A percentile compares a stretch with the other conserved stretches of the same genome.
phyloP scores from a whole-genome alignment of 2,888 invertebrate species.

The Laspeyria flexula region DNA sequence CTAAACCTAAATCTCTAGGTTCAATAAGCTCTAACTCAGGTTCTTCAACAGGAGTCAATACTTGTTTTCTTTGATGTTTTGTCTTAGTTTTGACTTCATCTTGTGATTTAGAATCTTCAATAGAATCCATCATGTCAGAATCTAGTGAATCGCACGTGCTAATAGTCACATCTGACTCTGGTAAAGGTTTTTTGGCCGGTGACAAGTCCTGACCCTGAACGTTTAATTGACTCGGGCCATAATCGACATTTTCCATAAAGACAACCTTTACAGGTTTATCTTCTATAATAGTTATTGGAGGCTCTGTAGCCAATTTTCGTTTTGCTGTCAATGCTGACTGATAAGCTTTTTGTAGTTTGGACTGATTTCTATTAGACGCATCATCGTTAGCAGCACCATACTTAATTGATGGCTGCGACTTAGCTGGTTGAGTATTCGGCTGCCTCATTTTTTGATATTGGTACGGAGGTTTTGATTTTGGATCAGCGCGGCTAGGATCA shows the following conservation, averaged over 20 bases:
- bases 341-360: constrained; percentile 77
- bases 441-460: constrained; percentile 53
- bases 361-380: constrained; percentile 64
- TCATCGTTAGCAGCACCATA: constrained; percentile 52
- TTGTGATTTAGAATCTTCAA: constrained; percentile 58
- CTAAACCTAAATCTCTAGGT: constrained; percentile 69
- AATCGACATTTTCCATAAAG: constrained; percentile 69
- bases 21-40: constrained; percentile 80
- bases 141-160: constrained; percentile 67
- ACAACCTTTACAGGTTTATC: constrained; percentile 81
- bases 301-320: constrained; percentile 58
- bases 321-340: constrained; percentile 75
- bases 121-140: constrained; percentile 61
- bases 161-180: constrained; percentile 49
- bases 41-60: constrained; percentile 76
- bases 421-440: constrained; percentile 48
- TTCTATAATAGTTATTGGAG: constrained; percentile 75
- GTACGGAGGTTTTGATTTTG: constrained; percentile 58
- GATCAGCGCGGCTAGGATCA: constrained; percentile 56
- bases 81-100: constrained; percentile 69
- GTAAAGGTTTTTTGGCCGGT: constrained; percentile 56
- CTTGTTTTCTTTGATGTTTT: constrained; percentile 82
- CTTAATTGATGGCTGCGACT: constrained; percentile 50
- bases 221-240: constrained; percentile 61
- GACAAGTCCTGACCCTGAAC: constrained; percentile 73